Evolutionary conservation across 2,888 invertebrate genomes (phyloP).

Genomic region (Diaperis boleti): DNA sequence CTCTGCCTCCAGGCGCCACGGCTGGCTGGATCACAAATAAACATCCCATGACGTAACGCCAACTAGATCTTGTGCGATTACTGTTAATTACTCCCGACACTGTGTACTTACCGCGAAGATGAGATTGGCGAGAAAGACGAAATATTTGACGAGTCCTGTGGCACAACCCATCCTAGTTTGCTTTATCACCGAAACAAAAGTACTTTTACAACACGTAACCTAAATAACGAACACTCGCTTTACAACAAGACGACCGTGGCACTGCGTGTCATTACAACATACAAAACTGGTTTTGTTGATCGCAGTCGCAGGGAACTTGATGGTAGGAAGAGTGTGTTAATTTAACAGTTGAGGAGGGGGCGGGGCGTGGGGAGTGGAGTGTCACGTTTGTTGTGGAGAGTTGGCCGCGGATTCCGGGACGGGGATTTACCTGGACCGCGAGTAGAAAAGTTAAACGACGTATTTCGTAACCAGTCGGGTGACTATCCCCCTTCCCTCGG

Average conservation of each 20-base stretch:
- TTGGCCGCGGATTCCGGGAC: no score
- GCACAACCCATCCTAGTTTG: conserved; percentile 62
- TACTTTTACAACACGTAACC: conserved; percentile 23
- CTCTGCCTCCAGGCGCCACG: background rate
- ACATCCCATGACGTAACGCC: background rate
- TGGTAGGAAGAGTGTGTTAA: background rate
- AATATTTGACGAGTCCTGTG: conserved; percentile 63
- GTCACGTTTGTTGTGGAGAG: no score
- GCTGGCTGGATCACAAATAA: background rate
- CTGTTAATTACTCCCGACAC: no score
- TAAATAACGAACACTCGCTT: conserved; percentile 10
- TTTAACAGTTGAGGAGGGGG: background rate
- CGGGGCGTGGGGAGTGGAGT: no score
- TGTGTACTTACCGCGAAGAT: conserved; percentile 80
- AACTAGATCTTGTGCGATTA: conserved; percentile 1
- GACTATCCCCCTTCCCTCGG: no score
- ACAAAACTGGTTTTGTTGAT: conserved; percentile 47
- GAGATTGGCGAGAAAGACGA: conserved; percentile 66
- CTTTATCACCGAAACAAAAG: background rate
- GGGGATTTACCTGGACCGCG: no score
- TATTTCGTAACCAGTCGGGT: no score
- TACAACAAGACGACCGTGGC: background rate
- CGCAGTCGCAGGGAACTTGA: background rate
- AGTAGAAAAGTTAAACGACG: no score
- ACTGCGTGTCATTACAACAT: conserved; percentile 8